Percentiles rank a stretch among this genome's conserved stretches.
These are phyloP conservation scores for Smittia sp. DNA, from an alignment of 2,888 invertebrate species.

Conservation along the genomic window DNA sequence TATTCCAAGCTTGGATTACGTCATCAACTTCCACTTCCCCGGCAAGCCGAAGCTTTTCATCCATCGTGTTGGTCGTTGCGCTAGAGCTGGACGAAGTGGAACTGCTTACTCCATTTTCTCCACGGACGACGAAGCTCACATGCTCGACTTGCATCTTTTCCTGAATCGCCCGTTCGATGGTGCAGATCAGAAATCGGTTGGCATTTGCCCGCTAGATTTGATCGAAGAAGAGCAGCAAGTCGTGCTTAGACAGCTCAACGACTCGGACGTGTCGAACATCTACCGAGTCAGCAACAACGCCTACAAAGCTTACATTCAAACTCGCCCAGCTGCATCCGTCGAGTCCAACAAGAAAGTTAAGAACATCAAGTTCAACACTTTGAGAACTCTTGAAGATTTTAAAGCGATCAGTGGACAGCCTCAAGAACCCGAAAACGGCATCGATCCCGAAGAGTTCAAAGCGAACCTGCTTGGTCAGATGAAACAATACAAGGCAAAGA, in stretches of 20 bases:
- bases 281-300: slow-evolving; percentile 79
- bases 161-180: slow-evolving; percentile 69
- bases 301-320: slow-evolving; percentile 83
- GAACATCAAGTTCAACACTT: slow-evolving; percentile 65
- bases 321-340: slow-evolving; percentile 82
- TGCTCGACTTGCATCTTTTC: slow-evolving; percentile 93
- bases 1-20: slow-evolving; percentile 91
- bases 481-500: slow-evolving; percentile 46
- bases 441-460: slow-evolving; percentile 48
- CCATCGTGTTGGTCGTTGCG: slow-evolving; percentile 96
- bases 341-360: slow-evolving; percentile 89
- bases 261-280: slow-evolving; percentile 72
- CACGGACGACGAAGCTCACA: slow-evolving; percentile 86
- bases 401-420: slow-evolving; percentile 41
- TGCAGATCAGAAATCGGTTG: slow-evolving; percentile 54
- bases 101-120: slow-evolving; percentile 87
- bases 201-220: slow-evolving; percentile 74
- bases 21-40: slow-evolving; percentile 96
- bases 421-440: not conserved
- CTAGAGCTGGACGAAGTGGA: slow-evolving; percentile 89
- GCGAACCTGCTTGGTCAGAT: slow-evolving; percentile 50
- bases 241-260: slow-evolving; percentile 71
- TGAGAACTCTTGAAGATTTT: slow-evolving; percentile 51
- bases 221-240: slow-evolving; percentile 81
- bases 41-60: slow-evolving; percentile 96